Percentiles rank a stretch among this genome's conserved stretches.
Conservation (phyloP, 1,140 invertebrate species). For the Temnothorax nylanderi region DNA sequence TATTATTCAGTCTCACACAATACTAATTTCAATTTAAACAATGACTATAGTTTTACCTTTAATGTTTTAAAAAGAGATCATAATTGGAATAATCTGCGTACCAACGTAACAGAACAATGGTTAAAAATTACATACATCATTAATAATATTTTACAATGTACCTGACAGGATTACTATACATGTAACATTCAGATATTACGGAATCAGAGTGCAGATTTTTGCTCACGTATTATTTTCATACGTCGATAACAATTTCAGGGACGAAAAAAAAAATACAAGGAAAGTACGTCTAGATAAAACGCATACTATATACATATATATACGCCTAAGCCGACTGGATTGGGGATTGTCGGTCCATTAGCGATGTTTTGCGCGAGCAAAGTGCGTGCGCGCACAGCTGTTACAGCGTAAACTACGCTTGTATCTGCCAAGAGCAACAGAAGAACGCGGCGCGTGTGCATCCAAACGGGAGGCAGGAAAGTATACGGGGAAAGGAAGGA, state of each 20-base stretch:
- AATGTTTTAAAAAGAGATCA: neutral
- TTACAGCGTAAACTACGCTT: conserved; percentile 77
- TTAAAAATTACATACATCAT: neutral
- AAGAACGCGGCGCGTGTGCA: conserved; percentile 57
- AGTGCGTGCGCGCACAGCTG: conserved; percentile 78
- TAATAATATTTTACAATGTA: no score
- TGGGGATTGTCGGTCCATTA: conserved; percentile 78
- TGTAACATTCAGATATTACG: neutral
- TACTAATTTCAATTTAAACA: conserved; percentile 6
- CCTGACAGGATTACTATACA: no score
- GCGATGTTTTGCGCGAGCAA: conserved; percentile 79
- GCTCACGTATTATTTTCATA: neutral
- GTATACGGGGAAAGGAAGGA: conserved; percentile 50
- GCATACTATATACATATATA: conserved; percentile 51
- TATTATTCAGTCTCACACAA: neutral
- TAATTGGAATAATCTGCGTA: no score
- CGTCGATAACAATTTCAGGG: neutral
- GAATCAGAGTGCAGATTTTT: neutral
- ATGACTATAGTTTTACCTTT: neutral
- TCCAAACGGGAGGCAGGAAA: conserved; percentile 49
- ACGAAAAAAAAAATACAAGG: neutral
- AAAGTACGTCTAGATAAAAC: neutral
- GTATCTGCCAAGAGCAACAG: conserved; percentile 73
- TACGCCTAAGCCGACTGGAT: conserved; percentile 65
- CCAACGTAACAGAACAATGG: neutral